Evolutionary conservation across 1,140 invertebrate species (phyloP).

Genomic region (Drosophila kanapiae): DNA sequence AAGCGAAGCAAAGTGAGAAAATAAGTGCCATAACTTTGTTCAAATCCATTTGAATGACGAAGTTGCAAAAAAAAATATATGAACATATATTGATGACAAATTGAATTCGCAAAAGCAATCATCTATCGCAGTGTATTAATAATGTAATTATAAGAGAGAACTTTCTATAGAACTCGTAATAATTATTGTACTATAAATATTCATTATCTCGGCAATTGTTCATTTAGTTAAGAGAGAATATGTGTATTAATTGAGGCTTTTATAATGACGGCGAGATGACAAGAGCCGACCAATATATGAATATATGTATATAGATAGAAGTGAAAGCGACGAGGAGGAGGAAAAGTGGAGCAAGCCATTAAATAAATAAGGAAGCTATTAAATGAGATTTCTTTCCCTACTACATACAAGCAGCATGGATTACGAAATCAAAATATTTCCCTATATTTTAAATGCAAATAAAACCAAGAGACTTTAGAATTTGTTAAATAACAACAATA

Average conservation of each 20-base stretch:
- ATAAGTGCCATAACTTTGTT: conserved; percentile 20
- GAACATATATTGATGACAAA: conserved; percentile 25
- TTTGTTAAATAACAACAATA: background rate
- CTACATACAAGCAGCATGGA: background rate
- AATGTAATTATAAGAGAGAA: conserved; percentile 23
- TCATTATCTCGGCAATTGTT: conserved; percentile 33
- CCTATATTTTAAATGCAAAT: background rate
- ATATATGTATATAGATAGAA: background rate
- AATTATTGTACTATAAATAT: conserved; percentile 34
- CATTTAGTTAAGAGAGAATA: conserved; percentile 5
- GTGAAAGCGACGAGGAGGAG: background rate
- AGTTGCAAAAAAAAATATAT: background rate
- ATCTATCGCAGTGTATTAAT: conserved; percentile 6
- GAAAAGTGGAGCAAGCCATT: background rate
- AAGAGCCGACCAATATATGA: conserved; percentile 2
- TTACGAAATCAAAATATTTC: background rate
- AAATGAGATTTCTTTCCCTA: background rate
- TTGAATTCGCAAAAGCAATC: background rate
- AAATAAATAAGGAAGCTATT: conserved; percentile 8
- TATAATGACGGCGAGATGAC: conserved; percentile 31
- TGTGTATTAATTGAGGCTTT: conserved; percentile 30
- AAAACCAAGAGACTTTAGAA: no score
- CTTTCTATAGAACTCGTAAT: conserved; percentile 11
- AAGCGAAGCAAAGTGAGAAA: conserved; percentile 7
- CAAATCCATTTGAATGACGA: conserved; percentile 15